These are phyloP conservation scores for Apostichopus japonicus DNA, from an alignment of 35 echinoderm and acorn worm genomes.

Conservation along the genomic window DNA sequence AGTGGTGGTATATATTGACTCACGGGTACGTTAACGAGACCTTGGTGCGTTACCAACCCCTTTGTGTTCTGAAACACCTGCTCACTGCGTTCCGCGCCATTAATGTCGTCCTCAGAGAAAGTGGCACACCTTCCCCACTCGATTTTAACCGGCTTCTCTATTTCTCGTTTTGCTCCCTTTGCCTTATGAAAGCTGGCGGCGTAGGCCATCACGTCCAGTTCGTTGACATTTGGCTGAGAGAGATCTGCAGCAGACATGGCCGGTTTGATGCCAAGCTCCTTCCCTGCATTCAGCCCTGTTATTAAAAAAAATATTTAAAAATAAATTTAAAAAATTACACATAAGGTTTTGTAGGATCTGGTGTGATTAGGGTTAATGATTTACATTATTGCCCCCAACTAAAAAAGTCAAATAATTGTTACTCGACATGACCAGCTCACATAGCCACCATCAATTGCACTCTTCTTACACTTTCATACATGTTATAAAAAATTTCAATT, in stretches of 20 bases:
- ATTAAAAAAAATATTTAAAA: not conserved
- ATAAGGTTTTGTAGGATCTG: no score
- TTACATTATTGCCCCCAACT: no score
- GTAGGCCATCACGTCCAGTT: conserved; percentile 90
- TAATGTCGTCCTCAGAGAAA: conserved; percentile 27
- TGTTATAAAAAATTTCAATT: no score
- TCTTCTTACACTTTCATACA: no score
- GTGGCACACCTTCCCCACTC: conserved; percentile 71
- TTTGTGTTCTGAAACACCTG: conserved; percentile 45
- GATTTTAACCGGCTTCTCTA: conserved; percentile 33
- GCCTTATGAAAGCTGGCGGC: conserved; percentile 76
- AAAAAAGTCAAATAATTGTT: no score
- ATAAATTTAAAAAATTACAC: no score
- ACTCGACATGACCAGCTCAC: no score
- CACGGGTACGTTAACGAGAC: conserved; percentile 31
- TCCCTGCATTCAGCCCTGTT: conserved; percentile 86
- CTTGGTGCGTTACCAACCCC: conserved; percentile 22
- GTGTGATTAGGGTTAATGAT: no score
- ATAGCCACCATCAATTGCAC: no score
- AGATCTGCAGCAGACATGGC: conserved; percentile 74
- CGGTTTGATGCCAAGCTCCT: conserved; percentile 63
- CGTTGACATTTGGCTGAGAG: conserved; percentile 86
- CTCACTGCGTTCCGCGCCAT: not conserved
- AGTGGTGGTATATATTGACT: not conserved
- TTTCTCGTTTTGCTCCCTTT: conserved; percentile 34